Conservation (phyloP, 2,113 vertebrate species). For the Hippocampus comes region DNA sequence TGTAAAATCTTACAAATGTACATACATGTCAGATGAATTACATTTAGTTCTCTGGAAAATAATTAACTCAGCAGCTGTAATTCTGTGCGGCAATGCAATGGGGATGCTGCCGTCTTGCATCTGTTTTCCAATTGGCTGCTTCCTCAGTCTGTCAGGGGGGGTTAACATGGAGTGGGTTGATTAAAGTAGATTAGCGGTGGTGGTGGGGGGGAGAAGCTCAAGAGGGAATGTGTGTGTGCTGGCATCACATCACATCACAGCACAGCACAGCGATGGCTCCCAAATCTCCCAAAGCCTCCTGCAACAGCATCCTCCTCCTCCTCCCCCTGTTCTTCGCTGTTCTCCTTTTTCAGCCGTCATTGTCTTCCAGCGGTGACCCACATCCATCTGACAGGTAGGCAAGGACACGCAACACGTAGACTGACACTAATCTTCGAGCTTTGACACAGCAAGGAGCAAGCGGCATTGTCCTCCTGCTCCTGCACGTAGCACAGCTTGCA, state of each 20-base stretch:
- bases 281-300: constrained; percentile 28
- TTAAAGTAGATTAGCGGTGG: constrained; percentile 55
- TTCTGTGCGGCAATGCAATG: neutral
- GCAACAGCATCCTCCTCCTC: constrained; percentile 29
- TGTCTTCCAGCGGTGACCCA: neutral
- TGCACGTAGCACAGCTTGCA: neutral
- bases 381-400: constrained; percentile 41
- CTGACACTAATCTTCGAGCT: neutral
- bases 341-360: constrained; percentile 23
- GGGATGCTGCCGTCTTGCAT: neutral
- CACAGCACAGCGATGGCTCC: constrained; percentile 44
- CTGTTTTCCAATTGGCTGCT: constrained; percentile 36
- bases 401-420: neutral
- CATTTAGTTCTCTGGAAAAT: neutral
- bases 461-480: neutral
- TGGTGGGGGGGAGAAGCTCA: constrained; percentile 4
- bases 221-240: constrained; percentile 4
- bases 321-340: constrained; percentile 1
- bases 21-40: neutral
- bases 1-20: neutral
- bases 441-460: neutral
- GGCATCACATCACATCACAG: constrained; percentile 28
- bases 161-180: constrained; percentile 44
- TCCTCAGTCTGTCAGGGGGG: constrained; percentile 18
- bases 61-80: neutral